Evolutionary conservation across 2,113 vertebrate genomes (phyloP).

Genomic region (Rhipidura dahli): DNA sequence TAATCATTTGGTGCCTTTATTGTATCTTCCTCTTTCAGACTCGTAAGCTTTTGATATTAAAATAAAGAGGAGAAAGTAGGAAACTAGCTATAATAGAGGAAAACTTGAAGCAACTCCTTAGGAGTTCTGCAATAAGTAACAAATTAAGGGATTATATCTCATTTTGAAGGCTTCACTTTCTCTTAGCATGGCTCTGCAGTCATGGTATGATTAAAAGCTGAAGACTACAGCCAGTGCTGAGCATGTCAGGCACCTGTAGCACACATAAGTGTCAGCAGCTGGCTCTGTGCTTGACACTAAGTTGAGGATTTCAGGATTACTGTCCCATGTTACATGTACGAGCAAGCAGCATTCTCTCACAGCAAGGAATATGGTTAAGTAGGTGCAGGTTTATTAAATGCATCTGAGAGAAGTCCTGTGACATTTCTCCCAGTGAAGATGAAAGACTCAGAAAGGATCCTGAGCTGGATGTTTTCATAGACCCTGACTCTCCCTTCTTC

Average conservation of each 20-base stretch:
- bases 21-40: neutral
- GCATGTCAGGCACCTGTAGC: neutral
- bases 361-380: neutral
- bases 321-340: neutral
- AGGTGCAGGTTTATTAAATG: neutral
- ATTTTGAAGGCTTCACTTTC: neutral
- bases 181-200: neutral
- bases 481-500: neutral
- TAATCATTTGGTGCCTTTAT: neutral
- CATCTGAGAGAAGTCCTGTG: neutral
- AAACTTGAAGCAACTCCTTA: neutral
- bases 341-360: neutral
- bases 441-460: neutral
- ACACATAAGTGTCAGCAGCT: neutral
- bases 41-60: neutral
- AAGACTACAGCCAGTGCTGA: neutral
- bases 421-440: neutral
- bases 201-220: neutral
- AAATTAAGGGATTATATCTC: neutral
- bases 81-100: neutral
- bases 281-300: neutral
- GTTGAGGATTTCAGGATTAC: neutral
- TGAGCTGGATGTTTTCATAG: neutral
- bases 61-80: neutral
- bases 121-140: neutral